phyloP scores from a whole-genome alignment of 2,888 invertebrate species.

The Melinopterus prodromus region DNA sequence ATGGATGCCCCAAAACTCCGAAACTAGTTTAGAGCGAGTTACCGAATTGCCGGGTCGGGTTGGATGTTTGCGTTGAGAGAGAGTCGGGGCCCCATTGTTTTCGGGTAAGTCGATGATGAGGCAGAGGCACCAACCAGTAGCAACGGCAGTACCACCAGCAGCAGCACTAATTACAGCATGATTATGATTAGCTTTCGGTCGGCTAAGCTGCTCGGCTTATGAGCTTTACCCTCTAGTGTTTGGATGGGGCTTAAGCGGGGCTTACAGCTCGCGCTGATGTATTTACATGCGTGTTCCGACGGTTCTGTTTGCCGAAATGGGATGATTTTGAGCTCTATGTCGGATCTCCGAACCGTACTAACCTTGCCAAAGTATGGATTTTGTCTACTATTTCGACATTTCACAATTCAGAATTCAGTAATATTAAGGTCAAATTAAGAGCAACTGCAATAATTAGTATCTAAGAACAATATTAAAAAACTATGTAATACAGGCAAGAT shows the following conservation, averaged over 20 bases:
- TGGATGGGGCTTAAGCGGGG: slow-evolving; percentile 57
- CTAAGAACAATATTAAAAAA: too few species aligned
- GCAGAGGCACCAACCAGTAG: not conserved
- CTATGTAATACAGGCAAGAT: too few species aligned
- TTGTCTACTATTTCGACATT: too few species aligned
- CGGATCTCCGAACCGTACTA: not conserved
- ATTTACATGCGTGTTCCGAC: slow-evolving; percentile 46
- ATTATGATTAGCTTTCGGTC: slow-evolving; percentile 62
- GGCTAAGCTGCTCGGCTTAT: slow-evolving; percentile 59
- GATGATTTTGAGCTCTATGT: slow-evolving; percentile 36
- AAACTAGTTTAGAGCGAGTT: not conserved
- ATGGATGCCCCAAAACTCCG: not conserved
- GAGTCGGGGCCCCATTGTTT: not conserved
- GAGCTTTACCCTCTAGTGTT: slow-evolving; percentile 58
- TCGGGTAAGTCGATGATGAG: not conserved
- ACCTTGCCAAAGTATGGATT: too few species aligned
- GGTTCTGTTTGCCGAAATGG: slow-evolving; percentile 37
- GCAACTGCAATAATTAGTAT: too few species aligned
- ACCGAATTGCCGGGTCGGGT: slow-evolving; percentile 20
- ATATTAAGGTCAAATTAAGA: too few species aligned
- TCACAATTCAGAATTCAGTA: too few species aligned
- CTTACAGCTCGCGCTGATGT: slow-evolving; percentile 54
- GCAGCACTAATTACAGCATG: slow-evolving; percentile 59
- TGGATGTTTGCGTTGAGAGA: slow-evolving; percentile 33
- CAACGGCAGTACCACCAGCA: slow-evolving; percentile 27